A percentile compares a stretch with the other conserved stretches of the same genome.
Conservation (phyloP, 2,797 vertebrate genomes). For the Catostomus latipinnis region DNA sequence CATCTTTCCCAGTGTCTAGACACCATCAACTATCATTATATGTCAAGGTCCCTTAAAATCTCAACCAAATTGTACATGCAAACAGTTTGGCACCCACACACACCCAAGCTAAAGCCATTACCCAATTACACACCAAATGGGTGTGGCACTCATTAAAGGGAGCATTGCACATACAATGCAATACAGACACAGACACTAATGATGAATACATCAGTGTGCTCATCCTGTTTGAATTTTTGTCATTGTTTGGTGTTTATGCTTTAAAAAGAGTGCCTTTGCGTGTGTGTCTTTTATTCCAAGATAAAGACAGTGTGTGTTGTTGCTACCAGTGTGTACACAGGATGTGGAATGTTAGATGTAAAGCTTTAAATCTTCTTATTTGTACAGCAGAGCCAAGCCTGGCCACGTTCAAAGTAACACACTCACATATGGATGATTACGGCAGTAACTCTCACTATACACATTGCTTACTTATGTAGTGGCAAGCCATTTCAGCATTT, state of each 20-base stretch:
- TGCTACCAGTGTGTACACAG: slow-evolving; percentile 60
- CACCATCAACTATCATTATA: slow-evolving; percentile 43
- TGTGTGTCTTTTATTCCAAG: slow-evolving; percentile 50
- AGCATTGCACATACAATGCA: slow-evolving; percentile 12
- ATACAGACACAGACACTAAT: slow-evolving; percentile 1
- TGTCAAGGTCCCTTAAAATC: slow-evolving; percentile 46
- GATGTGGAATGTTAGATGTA: slow-evolving; percentile 74
- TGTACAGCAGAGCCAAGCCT: slow-evolving; percentile 62
- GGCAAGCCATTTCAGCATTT: too few species aligned
- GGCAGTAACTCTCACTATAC: slow-evolving; percentile 1
- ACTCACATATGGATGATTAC: background rate
- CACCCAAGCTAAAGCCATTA: slow-evolving; percentile 52
- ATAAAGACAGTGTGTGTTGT: slow-evolving; percentile 55
- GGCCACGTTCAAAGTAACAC: background rate
- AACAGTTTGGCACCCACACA: slow-evolving; percentile 23
- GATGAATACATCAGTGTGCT: background rate
- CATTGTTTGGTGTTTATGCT: slow-evolving; percentile 17
- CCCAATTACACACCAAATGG: slow-evolving; percentile 66
- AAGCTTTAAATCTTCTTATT: slow-evolving; percentile 82
- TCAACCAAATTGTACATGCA: slow-evolving; percentile 35
- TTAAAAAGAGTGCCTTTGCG: slow-evolving; percentile 12
- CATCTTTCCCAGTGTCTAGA: slow-evolving; percentile 50
- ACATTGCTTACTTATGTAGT: too few species aligned
- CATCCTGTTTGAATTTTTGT: background rate
- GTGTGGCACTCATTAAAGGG: slow-evolving; percentile 27